These are phyloP conservation scores for Bombus balteatus DNA, from an alignment of 1,140 invertebrate species.

Conservation along the genomic window DNA sequence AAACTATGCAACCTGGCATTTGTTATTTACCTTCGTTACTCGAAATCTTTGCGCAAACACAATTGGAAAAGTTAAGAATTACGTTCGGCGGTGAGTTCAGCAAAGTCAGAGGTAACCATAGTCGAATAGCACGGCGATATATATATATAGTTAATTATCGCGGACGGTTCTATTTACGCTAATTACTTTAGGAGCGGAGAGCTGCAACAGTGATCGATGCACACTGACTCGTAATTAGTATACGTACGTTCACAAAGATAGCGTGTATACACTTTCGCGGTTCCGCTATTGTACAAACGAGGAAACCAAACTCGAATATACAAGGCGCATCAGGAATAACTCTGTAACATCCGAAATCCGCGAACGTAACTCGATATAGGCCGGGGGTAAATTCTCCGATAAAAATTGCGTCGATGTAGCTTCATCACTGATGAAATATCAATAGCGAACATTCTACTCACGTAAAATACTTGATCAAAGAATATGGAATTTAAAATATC, in stretches of 20 bases:
- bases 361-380: background rate
- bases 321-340: slow-evolving; percentile 4
- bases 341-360: background rate
- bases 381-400: background rate
- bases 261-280: background rate
- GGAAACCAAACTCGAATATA: background rate
- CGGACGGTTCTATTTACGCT: slow-evolving; percentile 55
- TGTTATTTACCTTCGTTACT: background rate
- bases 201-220: slow-evolving; percentile 54
- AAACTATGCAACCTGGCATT: background rate
- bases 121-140: background rate
- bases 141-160: slow-evolving; percentile 52
- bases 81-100: background rate
- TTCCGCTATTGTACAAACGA: background rate
- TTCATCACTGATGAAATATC: background rate
- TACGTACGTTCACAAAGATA: background rate
- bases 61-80: slow-evolving; percentile 18
- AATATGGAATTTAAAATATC: background rate
- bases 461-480: no score
- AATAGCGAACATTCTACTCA: background rate
- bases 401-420: background rate
- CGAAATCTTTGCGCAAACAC: background rate
- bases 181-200: slow-evolving; percentile 58
- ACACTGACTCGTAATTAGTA: slow-evolving; percentile 42
- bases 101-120: background rate